Conservation (phyloP, 2,113 vertebrate genomes). For the Ranitomeya variabilis region DNA sequence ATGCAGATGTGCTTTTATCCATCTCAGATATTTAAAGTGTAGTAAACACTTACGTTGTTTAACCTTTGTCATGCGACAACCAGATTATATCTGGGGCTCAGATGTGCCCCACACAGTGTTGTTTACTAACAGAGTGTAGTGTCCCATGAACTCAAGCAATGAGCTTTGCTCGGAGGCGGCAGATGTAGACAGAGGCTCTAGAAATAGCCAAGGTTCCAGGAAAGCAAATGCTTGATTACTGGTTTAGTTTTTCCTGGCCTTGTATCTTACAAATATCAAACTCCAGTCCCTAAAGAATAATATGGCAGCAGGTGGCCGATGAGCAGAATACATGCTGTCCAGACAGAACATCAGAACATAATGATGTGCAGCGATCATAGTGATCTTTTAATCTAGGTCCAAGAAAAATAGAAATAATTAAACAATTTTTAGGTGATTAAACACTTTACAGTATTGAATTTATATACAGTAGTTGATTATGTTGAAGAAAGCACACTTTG, state of each 20-base stretch:
- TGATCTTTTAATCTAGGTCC: neutral
- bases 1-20: conserved; percentile 6
- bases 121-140: conserved; percentile 15
- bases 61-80: neutral
- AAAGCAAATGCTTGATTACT: neutral
- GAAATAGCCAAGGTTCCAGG: neutral
- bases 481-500: no score
- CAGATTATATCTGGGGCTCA: conserved; percentile 28
- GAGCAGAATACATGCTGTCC: neutral
- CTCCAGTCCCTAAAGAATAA: neutral
- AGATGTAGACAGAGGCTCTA: neutral
- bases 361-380: neutral
- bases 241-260: neutral
- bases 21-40: conserved; percentile 1
- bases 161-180: neutral
- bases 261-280: neutral
- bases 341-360: neutral
- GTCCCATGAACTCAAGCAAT: neutral
- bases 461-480: neutral
- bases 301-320: neutral
- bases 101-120: neutral
- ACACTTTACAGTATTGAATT: neutral
- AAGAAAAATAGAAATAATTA: neutral
- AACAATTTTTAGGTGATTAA: neutral
- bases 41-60: neutral